Conservation (phyloP, 2,888 invertebrate genomes). For the Clistopyga incitator region DNA sequence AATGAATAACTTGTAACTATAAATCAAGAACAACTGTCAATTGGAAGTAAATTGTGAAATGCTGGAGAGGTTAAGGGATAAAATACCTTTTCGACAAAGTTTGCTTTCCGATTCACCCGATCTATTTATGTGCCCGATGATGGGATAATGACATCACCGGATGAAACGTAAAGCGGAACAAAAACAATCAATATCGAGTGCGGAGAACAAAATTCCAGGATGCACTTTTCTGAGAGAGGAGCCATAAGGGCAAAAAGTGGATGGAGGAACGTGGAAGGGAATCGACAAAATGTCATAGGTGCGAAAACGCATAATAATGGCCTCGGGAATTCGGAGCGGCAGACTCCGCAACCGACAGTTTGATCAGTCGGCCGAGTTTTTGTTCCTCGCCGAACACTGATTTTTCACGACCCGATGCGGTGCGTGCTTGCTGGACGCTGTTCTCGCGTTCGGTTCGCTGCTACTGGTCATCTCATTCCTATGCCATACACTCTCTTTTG, state of each 20-base stretch:
- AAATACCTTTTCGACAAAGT: slow-evolving; percentile 2
- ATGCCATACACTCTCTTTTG: slow-evolving; percentile 46
- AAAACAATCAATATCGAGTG: slow-evolving; percentile 5
- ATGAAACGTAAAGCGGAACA: neutral
- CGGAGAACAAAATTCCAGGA: slow-evolving; percentile 33
- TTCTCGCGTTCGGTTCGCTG: slow-evolving; percentile 57
- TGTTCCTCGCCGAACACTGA: slow-evolving; percentile 57
- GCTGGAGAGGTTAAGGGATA: neutral
- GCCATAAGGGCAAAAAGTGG: neutral
- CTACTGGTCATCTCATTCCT: slow-evolving; percentile 48
- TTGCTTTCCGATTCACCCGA: neutral
- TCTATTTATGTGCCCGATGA: neutral
- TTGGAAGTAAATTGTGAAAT: too few relatives aligned
- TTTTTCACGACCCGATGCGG: slow-evolving; percentile 57
- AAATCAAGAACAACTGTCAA: too few relatives aligned
- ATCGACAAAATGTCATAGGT: slow-evolving; percentile 58
- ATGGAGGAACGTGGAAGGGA: slow-evolving; percentile 7
- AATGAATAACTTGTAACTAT: too few relatives aligned
- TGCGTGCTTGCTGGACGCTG: slow-evolving; percentile 45
- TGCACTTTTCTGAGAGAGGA: neutral
- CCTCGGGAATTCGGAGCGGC: slow-evolving; percentile 33
- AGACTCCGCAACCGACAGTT: slow-evolving; percentile 47
- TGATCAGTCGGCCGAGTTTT: slow-evolving; percentile 57
- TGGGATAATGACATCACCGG: slow-evolving; percentile 25
- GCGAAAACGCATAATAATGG: slow-evolving; percentile 61